Evolutionary conservation across 92 coral and sea anemone species (phyloP).

Genomic region (Heteractis magnifica): DNA sequence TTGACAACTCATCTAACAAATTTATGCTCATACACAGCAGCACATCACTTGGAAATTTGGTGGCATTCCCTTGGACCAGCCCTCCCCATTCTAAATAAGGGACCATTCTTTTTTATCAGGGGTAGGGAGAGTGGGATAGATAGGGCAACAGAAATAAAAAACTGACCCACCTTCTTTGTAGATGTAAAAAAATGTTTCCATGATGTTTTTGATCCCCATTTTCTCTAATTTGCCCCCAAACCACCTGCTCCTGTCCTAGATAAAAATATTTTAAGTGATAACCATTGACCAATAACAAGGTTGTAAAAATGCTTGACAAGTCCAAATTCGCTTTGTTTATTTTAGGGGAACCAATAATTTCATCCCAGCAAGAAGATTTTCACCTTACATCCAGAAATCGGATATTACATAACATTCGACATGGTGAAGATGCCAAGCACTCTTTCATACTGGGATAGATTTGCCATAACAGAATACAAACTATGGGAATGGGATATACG

Average conservation of each 20-base stretch:
- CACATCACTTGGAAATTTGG: too few relatives aligned
- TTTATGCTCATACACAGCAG: too few relatives aligned
- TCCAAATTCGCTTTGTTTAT: background rate
- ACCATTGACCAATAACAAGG: background rate
- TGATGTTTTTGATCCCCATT: background rate
- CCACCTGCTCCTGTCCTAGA: too few relatives aligned
- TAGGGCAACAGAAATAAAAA: background rate
- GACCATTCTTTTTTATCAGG: background rate
- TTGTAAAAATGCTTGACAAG: background rate
- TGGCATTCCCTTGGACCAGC: too few relatives aligned
- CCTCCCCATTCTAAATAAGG: background rate
- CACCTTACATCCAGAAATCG: conserved; percentile 72
- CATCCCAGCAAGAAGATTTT: conserved; percentile 39
- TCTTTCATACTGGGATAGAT: conserved; percentile 2
- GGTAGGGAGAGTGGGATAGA: background rate
- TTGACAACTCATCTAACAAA: too few relatives aligned
- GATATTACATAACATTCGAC: conserved; percentile 54
- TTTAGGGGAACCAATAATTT: conserved; percentile 11
- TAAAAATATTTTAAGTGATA: too few relatives aligned
- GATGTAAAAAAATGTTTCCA: background rate
- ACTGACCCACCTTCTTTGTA: background rate
- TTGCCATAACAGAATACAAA: too few relatives aligned
- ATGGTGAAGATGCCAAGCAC: conserved; percentile 26
- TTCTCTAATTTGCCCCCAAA: too few relatives aligned
- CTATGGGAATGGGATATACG: too few relatives aligned